Evolutionary conservation across 2,888 invertebrate species (phyloP), one percentile per base, ranked within the genome.

Genomic region (Vandiemenella viatica): DNA sequence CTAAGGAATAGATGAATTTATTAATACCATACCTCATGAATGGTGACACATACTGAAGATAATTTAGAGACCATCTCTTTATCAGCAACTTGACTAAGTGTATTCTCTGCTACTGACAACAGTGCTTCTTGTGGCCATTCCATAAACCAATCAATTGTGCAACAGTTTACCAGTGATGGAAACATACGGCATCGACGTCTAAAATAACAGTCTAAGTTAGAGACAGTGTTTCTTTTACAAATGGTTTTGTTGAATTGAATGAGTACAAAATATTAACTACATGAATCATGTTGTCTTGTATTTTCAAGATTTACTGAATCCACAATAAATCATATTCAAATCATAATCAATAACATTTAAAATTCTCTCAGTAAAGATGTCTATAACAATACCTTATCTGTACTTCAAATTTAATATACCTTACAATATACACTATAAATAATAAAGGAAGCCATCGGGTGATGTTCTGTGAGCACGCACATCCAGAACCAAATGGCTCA

Each of bases 121-220:
- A 92, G 68, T 13, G 91, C 91, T 61, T 91, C 91, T 10, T 78
- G 74, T 0, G 91, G 91, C 92, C 92, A 92, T 59, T 86, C 87
- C 1, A 81, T 80, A 65, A 90, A 92, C 92, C 93, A 93, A 64
- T 93, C 90, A 50, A 93, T 91, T 0, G 90, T 90, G 61, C 91
- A 92, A 62, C 91, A 92, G 67, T 92, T 93, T 41, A 77, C 86
- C 54, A 95, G 69, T 0, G 92, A 91, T 0, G 93, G 95, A 64
- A 92, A 95, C 86, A 92, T 91, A 40, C 92, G 79, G 58, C 92
- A 86, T 6, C 92, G 76, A 37, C 86, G 79, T 53, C 88, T 80
- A 63, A 19, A 60, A 64, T 60, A 67, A 65, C 8, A 4, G 3
- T 38, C 13, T 38, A 26, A 8, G 26, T 8, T 8, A 26, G 26